Evolutionary conservation across 2,888 invertebrate genomes (phyloP).

Genomic region (Anarsia innoxiella): DNA sequence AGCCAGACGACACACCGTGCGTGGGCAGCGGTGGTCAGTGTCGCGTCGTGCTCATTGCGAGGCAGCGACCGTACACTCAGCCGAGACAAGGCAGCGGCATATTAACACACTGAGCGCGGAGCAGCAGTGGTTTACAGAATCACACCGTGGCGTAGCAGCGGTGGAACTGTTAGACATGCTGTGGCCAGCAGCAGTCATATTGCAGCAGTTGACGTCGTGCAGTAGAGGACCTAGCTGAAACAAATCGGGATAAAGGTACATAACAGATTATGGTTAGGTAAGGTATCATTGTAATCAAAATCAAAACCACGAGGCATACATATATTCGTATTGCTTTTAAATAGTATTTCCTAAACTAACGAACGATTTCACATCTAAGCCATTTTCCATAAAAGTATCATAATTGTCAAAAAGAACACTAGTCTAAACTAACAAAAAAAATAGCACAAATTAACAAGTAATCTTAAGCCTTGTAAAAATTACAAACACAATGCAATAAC

Average conservation of each 20-base stretch:
- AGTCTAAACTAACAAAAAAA: no score
- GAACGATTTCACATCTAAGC: no score
- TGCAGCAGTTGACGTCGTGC: background rate
- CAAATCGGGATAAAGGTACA: background rate
- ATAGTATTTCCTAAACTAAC: no score
- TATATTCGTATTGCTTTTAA: no score
- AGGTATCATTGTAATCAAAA: no score
- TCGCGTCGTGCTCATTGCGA: constrained; percentile 4
- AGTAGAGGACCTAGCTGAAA: background rate
- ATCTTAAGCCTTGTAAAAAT: no score
- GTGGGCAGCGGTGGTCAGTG: constrained; percentile 12
- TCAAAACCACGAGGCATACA: no score
- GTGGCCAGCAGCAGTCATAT: background rate
- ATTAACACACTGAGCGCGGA: background rate
- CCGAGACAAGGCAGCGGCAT: constrained; percentile 6
- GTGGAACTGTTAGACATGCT: background rate
- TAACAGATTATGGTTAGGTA: background rate
- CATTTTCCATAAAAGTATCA: no score
- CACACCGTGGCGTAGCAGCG: constrained; percentile 5
- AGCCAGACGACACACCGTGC: constrained; percentile 6
- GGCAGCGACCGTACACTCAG: constrained; percentile 4
- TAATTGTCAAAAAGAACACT: no score
- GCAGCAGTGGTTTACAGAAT: background rate
- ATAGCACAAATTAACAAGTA: no score
- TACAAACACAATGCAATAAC: no score